Conservation (phyloP, 1,140 invertebrate species). For the Eulimnadia texana region DNA sequence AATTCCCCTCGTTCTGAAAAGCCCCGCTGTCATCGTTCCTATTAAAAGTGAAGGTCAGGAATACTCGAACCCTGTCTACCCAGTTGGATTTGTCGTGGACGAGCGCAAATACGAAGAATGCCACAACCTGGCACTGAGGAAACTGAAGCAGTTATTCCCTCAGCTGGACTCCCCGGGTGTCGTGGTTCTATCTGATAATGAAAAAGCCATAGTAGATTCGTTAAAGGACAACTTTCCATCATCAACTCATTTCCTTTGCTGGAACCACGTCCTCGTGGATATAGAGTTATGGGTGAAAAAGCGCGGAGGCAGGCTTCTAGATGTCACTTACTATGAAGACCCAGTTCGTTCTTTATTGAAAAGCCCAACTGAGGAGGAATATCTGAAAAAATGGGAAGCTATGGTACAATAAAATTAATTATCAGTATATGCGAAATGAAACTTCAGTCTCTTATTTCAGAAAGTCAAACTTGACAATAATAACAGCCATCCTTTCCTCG, state of each 20-base stretch:
- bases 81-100: not conserved
- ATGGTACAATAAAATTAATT: not conserved
- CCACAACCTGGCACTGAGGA: not conserved
- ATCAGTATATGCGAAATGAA: no score
- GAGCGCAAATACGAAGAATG: not conserved
- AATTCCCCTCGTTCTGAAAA: not conserved
- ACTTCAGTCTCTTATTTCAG: not conserved
- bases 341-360: not conserved
- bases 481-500: not conserved
- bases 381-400: not conserved
- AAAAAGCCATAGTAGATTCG: not conserved
- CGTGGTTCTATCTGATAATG: not conserved
- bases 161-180: not conserved
- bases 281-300: not conserved
- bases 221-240: not conserved
- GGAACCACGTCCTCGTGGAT: not conserved
- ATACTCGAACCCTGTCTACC: not conserved
- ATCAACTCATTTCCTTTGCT: not conserved
- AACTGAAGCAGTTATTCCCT: not conserved
- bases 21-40: not conserved
- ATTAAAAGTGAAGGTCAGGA: not conserved
- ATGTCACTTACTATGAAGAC: not conserved
- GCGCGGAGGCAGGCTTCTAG: not conserved
- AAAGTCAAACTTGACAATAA: not conserved
- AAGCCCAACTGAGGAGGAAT: not conserved